Conservation (phyloP, 2,113 vertebrate species). For the Hymenochirus boettgeri region DNA sequence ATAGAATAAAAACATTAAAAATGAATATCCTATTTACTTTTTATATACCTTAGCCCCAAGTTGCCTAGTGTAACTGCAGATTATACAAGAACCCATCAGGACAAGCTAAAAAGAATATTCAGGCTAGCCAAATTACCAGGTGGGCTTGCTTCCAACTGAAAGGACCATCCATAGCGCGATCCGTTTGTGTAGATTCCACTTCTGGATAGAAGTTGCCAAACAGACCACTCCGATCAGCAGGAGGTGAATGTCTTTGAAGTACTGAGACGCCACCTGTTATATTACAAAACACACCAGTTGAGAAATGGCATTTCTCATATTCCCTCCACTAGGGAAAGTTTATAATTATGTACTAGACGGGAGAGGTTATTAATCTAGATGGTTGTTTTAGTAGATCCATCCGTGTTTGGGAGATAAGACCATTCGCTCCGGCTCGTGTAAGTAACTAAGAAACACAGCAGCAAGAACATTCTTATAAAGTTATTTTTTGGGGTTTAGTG, state of each 20-base stretch:
- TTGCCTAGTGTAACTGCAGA: background rate
- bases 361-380: no score
- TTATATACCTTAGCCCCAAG: background rate
- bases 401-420: no score
- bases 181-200: slow-evolving; percentile 35
- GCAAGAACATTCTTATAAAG: no score
- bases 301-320: no score
- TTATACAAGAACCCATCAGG: background rate
- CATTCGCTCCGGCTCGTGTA: no score
- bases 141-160: slow-evolving; percentile 24
- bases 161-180: slow-evolving; percentile 35
- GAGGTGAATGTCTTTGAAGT: slow-evolving; percentile 40
- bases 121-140: slow-evolving; percentile 6
- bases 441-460: no score
- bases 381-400: no score
- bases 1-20: background rate
- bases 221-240: slow-evolving; percentile 26
- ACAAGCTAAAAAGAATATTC: background rate
- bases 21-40: no score
- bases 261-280: slow-evolving; percentile 27
- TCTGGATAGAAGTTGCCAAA: slow-evolving; percentile 27
- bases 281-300: no score
- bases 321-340: no score
- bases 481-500: no score
- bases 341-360: no score